These are phyloP conservation scores for Autographa pulchrina DNA, from an alignment of 2,888 invertebrate genomes.

Conservation along the genomic window DNA sequence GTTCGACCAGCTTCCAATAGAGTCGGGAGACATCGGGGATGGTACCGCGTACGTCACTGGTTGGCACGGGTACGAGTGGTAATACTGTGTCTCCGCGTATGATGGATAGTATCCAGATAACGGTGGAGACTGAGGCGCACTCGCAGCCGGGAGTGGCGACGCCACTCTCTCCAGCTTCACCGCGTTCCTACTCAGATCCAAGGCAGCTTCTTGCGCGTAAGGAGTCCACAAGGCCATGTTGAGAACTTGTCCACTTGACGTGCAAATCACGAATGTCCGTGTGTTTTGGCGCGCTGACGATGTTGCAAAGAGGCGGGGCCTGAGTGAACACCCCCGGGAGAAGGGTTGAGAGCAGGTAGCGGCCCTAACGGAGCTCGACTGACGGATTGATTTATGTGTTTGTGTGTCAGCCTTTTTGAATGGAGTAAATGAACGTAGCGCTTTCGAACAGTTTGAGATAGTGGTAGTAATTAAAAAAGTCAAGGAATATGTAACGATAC, in stretches of 20 bases:
- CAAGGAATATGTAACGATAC: not conserved
- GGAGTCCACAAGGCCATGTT: slow-evolving; percentile 83
- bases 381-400: slow-evolving; percentile 29
- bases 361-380: slow-evolving; percentile 43
- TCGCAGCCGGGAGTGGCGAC: slow-evolving; percentile 58
- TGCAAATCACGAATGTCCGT: slow-evolving; percentile 55
- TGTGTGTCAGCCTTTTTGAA: slow-evolving; percentile 20
- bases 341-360: slow-evolving; percentile 54
- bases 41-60: slow-evolving; percentile 64
- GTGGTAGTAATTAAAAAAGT: slow-evolving; percentile 15
- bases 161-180: slow-evolving; percentile 63
- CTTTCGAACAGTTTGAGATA: slow-evolving; percentile 12
- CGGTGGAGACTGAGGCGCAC: slow-evolving; percentile 44
- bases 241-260: slow-evolving; percentile 56
- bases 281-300: slow-evolving; percentile 47
- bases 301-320: slow-evolving; percentile 61
- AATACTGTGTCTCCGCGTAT: slow-evolving; percentile 56
- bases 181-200: slow-evolving; percentile 73
- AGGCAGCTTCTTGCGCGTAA: slow-evolving; percentile 76
- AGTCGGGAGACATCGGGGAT: slow-evolving; percentile 71
- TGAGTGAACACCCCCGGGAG: slow-evolving; percentile 58
- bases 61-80: slow-evolving; percentile 62
- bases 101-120: slow-evolving; percentile 49
- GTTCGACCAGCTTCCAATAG: slow-evolving; percentile 65
- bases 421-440: slow-evolving; percentile 21